Evolutionary conservation across 2,113 vertebrate species (phyloP), one percentile per base, ranked within the genome.

Genomic region (Rhipidura dahli): DNA sequence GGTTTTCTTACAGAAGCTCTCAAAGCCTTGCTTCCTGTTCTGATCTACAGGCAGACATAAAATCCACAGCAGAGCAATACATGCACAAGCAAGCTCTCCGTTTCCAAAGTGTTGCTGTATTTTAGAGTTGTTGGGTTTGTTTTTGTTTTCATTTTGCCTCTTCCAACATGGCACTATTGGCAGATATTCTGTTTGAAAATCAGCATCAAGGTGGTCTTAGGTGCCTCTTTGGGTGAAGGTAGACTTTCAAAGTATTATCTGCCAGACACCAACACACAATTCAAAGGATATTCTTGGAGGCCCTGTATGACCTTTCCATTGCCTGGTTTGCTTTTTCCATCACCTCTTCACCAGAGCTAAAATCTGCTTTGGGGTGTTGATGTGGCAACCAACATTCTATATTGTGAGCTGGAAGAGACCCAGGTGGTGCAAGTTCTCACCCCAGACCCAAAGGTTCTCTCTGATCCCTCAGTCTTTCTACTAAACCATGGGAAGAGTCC

Each of bases 1-100:
- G 97, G 97, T 97, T 98, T 98, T 97, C 87, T 97, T 96, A 96
- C 94, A 97, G 96, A 96, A 96, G 79, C 88, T 97, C 96, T 97
- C 89, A 97, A 95, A 97, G 84, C 49, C 60, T 96, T 91, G 76
- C 75, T 97, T 96, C 94, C 94, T 95, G 94, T 96, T 96, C 96
- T 96, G 76, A 82, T 81, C 40, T 83, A 78, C 75, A 56, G 42
- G 85, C 93, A 89, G 69, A 82, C 47, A 33, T 26, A 49, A 90
- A 95, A 90, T 78, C 78, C 69, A 89, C 72, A 95, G 69, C 72
- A 80, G 35, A 90, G 64, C 35, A 33, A 7, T 47, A 72, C 39
- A 27, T 49, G 57, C 57, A 68, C 27, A 47, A 91, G 61, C 22
- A 83, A 94, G 57, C 27, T 63, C 53, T 87, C 56, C 1, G 35